Evolutionary conservation across 2,113 vertebrate genomes (phyloP).

Genomic region (Chrysemys picta): DNA sequence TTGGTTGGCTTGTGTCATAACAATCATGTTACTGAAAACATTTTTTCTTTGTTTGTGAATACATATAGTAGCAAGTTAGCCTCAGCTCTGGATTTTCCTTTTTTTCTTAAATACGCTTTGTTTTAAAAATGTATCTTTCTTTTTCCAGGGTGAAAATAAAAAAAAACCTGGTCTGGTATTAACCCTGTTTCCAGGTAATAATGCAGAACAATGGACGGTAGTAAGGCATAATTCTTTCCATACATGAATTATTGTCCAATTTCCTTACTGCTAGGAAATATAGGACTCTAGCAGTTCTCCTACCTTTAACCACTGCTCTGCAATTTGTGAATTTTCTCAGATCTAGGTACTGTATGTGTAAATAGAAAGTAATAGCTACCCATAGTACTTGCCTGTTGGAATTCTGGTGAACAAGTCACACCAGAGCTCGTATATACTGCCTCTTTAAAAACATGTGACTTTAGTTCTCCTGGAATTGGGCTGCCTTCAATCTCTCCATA

Average conservation of each 20-base stretch:
- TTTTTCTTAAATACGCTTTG: background rate
- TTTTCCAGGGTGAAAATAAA: constrained; percentile 3
- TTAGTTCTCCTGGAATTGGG: background rate
- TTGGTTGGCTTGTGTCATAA: background rate
- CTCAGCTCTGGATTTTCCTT: constrained; percentile 9
- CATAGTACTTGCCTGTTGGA: constrained; percentile 12
- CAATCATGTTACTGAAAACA: background rate
- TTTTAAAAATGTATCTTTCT: background rate
- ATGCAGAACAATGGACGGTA: constrained; percentile 38
- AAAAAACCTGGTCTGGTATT: background rate
- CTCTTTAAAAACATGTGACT: background rate
- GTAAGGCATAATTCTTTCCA: constrained; percentile 62
- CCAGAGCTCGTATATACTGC: background rate
- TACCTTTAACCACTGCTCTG: constrained; percentile 55
- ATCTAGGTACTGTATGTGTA: background rate
- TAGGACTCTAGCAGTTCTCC: constrained; percentile 40
- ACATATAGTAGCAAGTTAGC: background rate
- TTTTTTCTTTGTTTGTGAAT: background rate
- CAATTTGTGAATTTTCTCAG: constrained; percentile 34
- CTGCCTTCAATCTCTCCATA: background rate
- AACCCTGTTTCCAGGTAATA: constrained; percentile 45
- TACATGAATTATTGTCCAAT: constrained; percentile 42
- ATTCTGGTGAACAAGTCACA: constrained; percentile 27
- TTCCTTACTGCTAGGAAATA: constrained; percentile 48
- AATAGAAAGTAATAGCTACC: constrained; percentile 30